Conservation (phyloP, 1,140 invertebrate species). For the Eupeodes corollae region DNA sequence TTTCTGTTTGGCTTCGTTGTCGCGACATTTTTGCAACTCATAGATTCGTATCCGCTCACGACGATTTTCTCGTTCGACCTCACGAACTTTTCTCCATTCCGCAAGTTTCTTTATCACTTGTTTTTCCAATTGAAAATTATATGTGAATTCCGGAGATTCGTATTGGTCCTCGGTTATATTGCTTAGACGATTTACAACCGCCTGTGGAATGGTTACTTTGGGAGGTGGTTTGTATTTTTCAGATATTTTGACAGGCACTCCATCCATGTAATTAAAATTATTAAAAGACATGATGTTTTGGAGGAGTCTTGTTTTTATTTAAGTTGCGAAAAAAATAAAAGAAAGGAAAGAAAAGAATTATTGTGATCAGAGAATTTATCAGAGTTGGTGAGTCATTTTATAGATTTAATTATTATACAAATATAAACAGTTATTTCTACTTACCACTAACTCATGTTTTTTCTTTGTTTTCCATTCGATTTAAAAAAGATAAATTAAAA, state of each 20-base stretch:
- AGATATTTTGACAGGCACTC: slow-evolving; percentile 74
- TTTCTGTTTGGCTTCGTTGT: slow-evolving; percentile 43
- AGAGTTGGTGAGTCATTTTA: no score
- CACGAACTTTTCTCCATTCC: slow-evolving; percentile 52
- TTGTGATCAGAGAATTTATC: no score
- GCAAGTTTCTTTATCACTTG: slow-evolving; percentile 56
- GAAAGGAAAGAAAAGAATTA: no score
- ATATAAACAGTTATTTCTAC: no score
- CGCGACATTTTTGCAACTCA: slow-evolving; percentile 41
- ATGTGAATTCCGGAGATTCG: slow-evolving; percentile 40
- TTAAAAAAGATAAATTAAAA: no score
- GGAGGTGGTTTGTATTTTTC: slow-evolving; percentile 71
- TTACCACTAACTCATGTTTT: no score
- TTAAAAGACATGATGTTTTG: no score
- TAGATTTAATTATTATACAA: no score
- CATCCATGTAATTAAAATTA: slow-evolving; percentile 49
- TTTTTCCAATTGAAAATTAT: slow-evolving; percentile 61
- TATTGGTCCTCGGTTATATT: slow-evolving; percentile 40
- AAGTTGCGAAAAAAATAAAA: no score
- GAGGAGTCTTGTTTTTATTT: no score
- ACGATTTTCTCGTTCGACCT: slow-evolving; percentile 46
- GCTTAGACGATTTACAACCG: slow-evolving; percentile 47
- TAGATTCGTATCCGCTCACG: slow-evolving; percentile 44
- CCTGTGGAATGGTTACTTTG: slow-evolving; percentile 55
- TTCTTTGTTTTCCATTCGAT: no score